Evolutionary conservation across 1,140 invertebrate species (phyloP).

Genomic region (Drosophila ogumai): DNA sequence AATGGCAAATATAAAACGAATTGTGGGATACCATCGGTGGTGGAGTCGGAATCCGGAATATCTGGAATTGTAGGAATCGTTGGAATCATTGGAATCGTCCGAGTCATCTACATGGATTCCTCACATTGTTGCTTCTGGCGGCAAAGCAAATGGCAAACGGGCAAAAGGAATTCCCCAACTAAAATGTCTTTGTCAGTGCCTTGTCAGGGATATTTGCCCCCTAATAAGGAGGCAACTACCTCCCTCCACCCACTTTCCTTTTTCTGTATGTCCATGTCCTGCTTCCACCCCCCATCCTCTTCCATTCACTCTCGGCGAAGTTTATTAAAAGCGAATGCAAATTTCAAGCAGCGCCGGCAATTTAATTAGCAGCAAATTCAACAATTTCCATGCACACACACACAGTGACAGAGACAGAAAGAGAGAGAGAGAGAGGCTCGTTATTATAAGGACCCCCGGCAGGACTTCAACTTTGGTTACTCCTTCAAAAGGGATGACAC

Average conservation of each 20-base stretch:
- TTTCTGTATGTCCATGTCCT: neutral
- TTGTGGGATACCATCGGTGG: constrained; percentile 42
- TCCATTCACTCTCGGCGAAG: constrained; percentile 25
- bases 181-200: constrained; percentile 53
- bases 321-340: constrained; percentile 79
- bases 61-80: constrained; percentile 1
- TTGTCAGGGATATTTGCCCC: constrained; percentile 51
- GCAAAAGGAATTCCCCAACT: constrained; percentile 9
- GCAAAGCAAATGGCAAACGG: constrained; percentile 2
- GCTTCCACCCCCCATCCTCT: neutral
- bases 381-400: constrained; percentile 70
- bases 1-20: constrained; percentile 60
- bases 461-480: constrained; percentile 48
- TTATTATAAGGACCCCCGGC: constrained; percentile 45
- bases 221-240: constrained; percentile 9
- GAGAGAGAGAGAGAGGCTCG: constrained; percentile 4
- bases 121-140: constrained; percentile 27
- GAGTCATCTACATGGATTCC: constrained; percentile 31
- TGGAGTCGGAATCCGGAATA: constrained; percentile 2
- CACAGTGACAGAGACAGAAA: neutral
- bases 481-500: constrained; percentile 50
- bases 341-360: constrained; percentile 62
- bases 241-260: neutral
- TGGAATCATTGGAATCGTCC: neutral
- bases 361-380: constrained; percentile 83